These are phyloP conservation scores for Ostrea denselamellosa DNA, from an alignment of 1,140 invertebrate genomes.

Conservation along the genomic window DNA sequence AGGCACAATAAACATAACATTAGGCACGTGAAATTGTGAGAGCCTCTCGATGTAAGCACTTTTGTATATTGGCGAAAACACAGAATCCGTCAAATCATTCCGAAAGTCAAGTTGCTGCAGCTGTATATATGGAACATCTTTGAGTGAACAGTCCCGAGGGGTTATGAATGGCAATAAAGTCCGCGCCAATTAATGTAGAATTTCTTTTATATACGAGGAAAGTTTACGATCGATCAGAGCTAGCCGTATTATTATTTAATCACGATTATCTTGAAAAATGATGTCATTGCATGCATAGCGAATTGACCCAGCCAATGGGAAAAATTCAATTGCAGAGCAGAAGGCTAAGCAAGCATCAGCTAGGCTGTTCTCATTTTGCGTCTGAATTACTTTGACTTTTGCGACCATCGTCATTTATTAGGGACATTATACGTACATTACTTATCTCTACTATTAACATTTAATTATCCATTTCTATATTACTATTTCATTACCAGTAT, in stretches of 20 bases:
- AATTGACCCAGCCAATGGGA: neutral
- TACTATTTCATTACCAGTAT: too few relatives aligned
- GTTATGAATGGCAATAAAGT: constrained; percentile 19
- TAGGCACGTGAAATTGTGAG: constrained; percentile 16
- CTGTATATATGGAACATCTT: constrained; percentile 33
- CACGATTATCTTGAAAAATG: constrained; percentile 34
- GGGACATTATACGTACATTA: too few relatives aligned
- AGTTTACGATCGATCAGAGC: constrained; percentile 25
- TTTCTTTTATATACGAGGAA: constrained; percentile 17
- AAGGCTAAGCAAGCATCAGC: too few relatives aligned
- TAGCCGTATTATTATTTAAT: neutral
- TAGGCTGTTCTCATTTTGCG: too few relatives aligned
- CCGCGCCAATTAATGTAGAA: constrained; percentile 36
- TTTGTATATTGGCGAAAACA: constrained; percentile 28
- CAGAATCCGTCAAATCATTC: constrained; percentile 31
- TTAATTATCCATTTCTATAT: too few relatives aligned
- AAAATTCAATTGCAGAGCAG: too few relatives aligned
- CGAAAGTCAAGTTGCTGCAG: constrained; percentile 38
- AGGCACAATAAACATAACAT: constrained; percentile 35
- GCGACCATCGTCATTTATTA: too few relatives aligned
- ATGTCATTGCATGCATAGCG: constrained; percentile 6
- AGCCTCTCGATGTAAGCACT: neutral
- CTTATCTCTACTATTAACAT: too few relatives aligned
- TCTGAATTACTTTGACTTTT: too few relatives aligned
- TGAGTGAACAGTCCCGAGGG: constrained; percentile 26